Evolutionary conservation across 1,140 invertebrate genomes (phyloP).

Genomic region (Rhyzopertha dominica): DNA sequence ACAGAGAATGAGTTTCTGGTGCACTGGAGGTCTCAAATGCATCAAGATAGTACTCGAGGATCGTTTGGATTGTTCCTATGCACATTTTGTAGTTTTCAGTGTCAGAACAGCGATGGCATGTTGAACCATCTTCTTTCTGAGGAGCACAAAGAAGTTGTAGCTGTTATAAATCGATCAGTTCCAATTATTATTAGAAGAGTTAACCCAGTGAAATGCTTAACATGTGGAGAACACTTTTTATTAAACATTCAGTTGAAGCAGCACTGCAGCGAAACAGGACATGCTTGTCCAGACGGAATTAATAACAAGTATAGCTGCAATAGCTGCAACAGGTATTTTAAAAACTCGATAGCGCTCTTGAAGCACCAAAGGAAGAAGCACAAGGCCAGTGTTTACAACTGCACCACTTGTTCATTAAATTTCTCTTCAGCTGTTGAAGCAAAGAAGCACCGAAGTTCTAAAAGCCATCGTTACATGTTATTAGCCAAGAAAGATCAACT

Average conservation of each 20-base stretch:
- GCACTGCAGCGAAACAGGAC: conserved; percentile 55
- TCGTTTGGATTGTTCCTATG: conserved; percentile 63
- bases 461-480: conserved; percentile 55
- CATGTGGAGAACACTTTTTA: conserved; percentile 58
- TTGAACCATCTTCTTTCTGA: conserved; percentile 60
- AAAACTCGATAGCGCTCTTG: conserved; percentile 56
- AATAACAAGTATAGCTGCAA: conserved; percentile 58
- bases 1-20: conserved; percentile 63
- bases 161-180: conserved; percentile 70
- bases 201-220: conserved; percentile 55
- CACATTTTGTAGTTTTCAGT: conserved; percentile 68
- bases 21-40: conserved; percentile 67
- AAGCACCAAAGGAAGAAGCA: conserved; percentile 57
- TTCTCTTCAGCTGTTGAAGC: conserved; percentile 59
- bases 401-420: conserved; percentile 59
- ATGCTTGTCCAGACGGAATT: conserved; percentile 52
- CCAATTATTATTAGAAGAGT: conserved; percentile 72
- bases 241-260: conserved; percentile 65
- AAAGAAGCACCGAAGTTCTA: conserved; percentile 59
- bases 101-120: conserved; percentile 61
- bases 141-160: conserved; percentile 64
- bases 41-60: conserved; percentile 46
- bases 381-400: conserved; percentile 57
- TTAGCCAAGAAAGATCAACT: conserved; percentile 48
- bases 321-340: conserved; percentile 53